Percentiles rank a stretch among this genome's conserved stretches.
Evolutionary conservation across 2,888 invertebrate species (phyloP).

Genomic region (Pristionchus arcanus): DNA sequence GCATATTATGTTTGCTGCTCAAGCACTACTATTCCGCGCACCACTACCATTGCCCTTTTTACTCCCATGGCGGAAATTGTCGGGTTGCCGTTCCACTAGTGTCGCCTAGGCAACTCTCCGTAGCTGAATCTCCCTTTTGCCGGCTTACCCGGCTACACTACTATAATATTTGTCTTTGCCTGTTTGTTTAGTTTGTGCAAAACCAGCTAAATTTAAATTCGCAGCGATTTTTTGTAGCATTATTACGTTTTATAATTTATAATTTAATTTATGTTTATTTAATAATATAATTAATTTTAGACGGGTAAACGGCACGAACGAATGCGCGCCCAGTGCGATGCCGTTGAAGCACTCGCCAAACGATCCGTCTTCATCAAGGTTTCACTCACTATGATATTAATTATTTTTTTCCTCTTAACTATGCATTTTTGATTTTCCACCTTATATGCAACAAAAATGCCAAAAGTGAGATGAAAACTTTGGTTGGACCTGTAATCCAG

Average conservation of each 20-base stretch:
- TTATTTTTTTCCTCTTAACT: background rate
- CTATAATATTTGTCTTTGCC: background rate
- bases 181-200: background rate
- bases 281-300: slow-evolving; percentile 44
- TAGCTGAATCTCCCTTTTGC: background rate
- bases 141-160: background rate
- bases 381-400: background rate
- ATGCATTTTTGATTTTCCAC: background rate
- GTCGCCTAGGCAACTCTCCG: slow-evolving; percentile 43
- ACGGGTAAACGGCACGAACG: slow-evolving; percentile 58
- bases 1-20: background rate
- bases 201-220: background rate
- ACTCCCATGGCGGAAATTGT: background rate
- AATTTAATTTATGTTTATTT: slow-evolving; percentile 5
- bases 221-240: background rate
- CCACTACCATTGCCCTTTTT: slow-evolving; percentile 41
- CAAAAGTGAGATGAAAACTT: too few relatives aligned
- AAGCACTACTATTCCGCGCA: background rate
- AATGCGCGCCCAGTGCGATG: slow-evolving; percentile 47
- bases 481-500: too few relatives aligned
- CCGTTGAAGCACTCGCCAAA: slow-evolving; percentile 40
- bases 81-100: background rate
- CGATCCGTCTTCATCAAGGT: slow-evolving; percentile 54
- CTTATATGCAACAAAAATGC: too few relatives aligned
- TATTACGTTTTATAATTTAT: background rate